A percentile compares a stretch with the other conserved stretches of the same genome.
Conservation (phyloP, 2,113 vertebrate species). For the Cairina moschata region DNA sequence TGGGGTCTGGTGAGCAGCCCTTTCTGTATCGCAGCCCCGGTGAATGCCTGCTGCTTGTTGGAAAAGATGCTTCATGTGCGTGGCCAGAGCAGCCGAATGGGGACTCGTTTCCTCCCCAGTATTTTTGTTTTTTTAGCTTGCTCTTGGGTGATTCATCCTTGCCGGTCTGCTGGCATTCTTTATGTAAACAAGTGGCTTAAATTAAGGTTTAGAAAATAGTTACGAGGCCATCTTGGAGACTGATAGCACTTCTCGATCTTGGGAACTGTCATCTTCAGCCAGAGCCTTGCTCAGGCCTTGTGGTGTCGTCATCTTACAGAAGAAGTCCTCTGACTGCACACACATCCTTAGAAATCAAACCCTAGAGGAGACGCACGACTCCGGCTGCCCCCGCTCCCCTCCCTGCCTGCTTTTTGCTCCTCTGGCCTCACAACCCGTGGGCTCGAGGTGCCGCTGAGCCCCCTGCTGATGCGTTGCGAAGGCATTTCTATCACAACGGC, state of each 20-base stretch:
- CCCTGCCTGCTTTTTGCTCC: neutral
- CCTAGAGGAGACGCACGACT: neutral
- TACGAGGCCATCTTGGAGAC: slow-evolving; percentile 9
- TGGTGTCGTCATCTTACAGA: neutral
- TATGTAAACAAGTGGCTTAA: slow-evolving; percentile 51
- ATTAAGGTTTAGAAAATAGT: neutral
- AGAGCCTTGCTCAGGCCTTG: neutral
- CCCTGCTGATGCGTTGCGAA: fast-evolving
- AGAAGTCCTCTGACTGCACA: neutral
- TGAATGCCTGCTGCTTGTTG: fast-evolving
- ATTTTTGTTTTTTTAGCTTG: neutral
- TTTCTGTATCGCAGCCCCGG: neutral
- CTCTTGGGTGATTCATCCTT: slow-evolving; percentile 55
- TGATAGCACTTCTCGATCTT: neutral
- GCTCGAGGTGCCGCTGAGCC: neutral
- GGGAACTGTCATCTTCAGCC: neutral
- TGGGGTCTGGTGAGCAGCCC: neutral
- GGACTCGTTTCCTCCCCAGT: neutral
- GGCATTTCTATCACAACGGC: fast-evolving
- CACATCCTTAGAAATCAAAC: neutral
- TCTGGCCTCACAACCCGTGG: neutral
- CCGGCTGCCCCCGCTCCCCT: neutral
- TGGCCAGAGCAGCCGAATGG: neutral
- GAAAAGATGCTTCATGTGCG: neutral
- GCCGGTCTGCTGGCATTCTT: slow-evolving; percentile 31